Conservation (phyloP, 2,888 invertebrate species). For the Dermolepida albohirtum region DNA sequence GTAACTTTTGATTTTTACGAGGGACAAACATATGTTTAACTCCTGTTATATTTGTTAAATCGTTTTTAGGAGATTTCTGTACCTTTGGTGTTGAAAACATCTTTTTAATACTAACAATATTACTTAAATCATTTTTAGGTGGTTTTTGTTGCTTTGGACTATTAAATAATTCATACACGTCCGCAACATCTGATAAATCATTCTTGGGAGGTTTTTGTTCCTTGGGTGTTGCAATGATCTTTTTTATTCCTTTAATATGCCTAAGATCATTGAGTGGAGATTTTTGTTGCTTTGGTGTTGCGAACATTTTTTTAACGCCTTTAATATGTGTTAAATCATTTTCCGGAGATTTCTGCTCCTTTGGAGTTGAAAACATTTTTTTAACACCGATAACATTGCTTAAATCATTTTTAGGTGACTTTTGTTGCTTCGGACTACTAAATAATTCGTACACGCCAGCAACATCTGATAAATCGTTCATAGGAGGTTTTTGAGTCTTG, state of each 20-base stretch:
- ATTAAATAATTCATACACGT: conserved; percentile 49
- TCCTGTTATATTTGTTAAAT: conserved; percentile 58
- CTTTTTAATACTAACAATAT: conserved; percentile 59
- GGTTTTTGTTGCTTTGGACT: conserved; percentile 55
- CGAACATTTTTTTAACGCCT: conserved; percentile 56
- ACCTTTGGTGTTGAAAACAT: conserved; percentile 45
- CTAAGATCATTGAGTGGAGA: conserved; percentile 54
- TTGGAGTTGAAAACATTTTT: conserved; percentile 50
- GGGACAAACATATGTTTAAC: conserved; percentile 55
- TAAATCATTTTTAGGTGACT: conserved; percentile 59
- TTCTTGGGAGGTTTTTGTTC: conserved; percentile 55
- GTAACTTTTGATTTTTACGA: conserved; percentile 43
- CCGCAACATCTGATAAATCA: conserved; percentile 61
- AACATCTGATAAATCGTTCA: conserved; percentile 61
- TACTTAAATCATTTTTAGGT: conserved; percentile 53
- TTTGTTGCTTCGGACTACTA: conserved; percentile 45
- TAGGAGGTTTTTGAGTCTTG: conserved; percentile 52
- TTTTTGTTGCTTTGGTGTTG: conserved; percentile 53
- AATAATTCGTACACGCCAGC: conserved; percentile 55
- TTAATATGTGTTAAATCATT: conserved; percentile 61
- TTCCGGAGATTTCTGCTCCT: conserved; percentile 52
- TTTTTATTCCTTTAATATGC: conserved; percentile 52
- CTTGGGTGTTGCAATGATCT: conserved; percentile 41
- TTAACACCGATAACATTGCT: conserved; percentile 61
- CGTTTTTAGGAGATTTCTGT: conserved; percentile 60